Conservation (phyloP, 1,140 invertebrate species). For the Atta colombica region DNA sequence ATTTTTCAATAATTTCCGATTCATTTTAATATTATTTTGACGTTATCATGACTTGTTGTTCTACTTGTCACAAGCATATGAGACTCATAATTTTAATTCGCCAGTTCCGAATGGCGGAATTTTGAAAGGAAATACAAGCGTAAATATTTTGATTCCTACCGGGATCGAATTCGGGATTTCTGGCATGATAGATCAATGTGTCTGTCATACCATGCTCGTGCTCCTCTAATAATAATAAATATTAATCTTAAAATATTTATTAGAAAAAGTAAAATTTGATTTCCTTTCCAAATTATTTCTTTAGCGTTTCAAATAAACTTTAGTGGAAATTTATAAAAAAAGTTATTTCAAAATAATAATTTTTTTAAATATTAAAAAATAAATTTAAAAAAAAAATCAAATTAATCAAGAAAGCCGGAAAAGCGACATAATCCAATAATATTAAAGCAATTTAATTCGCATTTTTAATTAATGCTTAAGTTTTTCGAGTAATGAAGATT, state of each 20-base stretch:
- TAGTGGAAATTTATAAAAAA: neutral
- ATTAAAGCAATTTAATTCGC: neutral
- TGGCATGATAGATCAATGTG: too few relatives aligned
- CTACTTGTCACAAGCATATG: too few relatives aligned
- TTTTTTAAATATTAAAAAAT: neutral
- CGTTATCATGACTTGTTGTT: too few relatives aligned
- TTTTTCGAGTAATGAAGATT: slow-evolving; percentile 61
- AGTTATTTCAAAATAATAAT: neutral
- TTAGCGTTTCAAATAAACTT: neutral
- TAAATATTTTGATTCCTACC: too few relatives aligned
- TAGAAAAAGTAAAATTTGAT: neutral
- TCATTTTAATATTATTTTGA: too few relatives aligned
- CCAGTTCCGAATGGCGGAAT: too few relatives aligned
- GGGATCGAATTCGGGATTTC: too few relatives aligned
- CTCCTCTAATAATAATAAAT: slow-evolving; percentile 75
- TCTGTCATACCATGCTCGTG: too few relatives aligned
- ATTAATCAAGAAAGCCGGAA: neutral
- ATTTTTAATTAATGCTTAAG: neutral
- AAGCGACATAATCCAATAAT: neutral
- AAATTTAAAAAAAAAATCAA: neutral
- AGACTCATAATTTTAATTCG: too few relatives aligned
- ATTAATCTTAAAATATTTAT: neutral
- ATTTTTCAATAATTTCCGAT: too few relatives aligned
- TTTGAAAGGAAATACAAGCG: too few relatives aligned
- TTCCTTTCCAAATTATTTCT: neutral